Evolutionary conservation across 2,888 invertebrate species (phyloP).

Genomic region (Liopterus haemorrhoidalis): DNA sequence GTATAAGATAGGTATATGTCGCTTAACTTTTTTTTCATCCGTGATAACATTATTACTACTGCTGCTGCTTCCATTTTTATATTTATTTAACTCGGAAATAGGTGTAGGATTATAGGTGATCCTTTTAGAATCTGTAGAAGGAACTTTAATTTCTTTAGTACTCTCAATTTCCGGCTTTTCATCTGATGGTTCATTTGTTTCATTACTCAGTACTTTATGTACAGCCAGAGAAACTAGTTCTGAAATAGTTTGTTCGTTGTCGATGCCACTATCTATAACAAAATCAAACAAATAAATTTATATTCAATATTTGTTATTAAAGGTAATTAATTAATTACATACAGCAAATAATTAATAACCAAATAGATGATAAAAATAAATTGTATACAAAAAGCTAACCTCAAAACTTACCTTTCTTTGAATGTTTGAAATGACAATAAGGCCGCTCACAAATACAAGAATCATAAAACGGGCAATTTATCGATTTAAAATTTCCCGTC

Average conservation of each 20-base stretch:
- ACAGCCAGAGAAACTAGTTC: slow-evolving; percentile 20
- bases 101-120: slow-evolving; percentile 21
- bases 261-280: slow-evolving; percentile 10
- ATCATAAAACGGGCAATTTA: slow-evolving; percentile 20
- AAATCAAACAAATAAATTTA: too few species aligned
- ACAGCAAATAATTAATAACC: neutral
- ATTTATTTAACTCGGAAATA: slow-evolving; percentile 18
- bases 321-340: too few species aligned
- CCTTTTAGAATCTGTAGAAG: neutral
- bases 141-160: neutral
- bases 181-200: neutral
- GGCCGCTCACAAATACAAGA: slow-evolving; percentile 21
- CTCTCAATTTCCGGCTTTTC: slow-evolving; percentile 8
- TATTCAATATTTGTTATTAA: too few species aligned
- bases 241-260: too few species aligned
- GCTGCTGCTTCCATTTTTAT: slow-evolving; percentile 7
- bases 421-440: slow-evolving; percentile 20
- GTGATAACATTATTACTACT: neutral
- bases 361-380: slow-evolving; percentile 1
- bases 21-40: slow-evolving; percentile 10
- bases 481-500: slow-evolving; percentile 18
- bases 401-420: slow-evolving; percentile 13
- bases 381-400: neutral
- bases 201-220: slow-evolving; percentile 17
- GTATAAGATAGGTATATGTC: slow-evolving; percentile 19